Evolutionary conservation across 53 echinoderm and acorn worm genomes (phyloP).

Genomic region (Arbacia lixula): DNA sequence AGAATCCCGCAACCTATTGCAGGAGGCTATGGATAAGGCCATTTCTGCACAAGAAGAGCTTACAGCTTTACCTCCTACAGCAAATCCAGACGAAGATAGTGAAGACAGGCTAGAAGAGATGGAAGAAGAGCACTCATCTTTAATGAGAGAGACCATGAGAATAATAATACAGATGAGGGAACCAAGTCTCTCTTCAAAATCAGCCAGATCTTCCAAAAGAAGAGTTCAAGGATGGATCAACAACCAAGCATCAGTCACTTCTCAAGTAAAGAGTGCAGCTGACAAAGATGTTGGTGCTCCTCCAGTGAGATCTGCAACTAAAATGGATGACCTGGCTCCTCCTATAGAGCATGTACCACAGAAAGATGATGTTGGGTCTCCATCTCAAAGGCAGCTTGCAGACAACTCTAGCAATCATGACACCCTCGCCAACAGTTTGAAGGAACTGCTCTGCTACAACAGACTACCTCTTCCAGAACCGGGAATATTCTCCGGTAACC

Average conservation of each 20-base stretch:
- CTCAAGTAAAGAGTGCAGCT: neutral
- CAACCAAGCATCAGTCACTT: neutral
- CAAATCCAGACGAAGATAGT: neutral
- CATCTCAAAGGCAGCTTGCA: too few relatives aligned
- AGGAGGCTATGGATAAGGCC: too few relatives aligned
- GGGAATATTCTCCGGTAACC: too few relatives aligned
- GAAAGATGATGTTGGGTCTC: too few relatives aligned
- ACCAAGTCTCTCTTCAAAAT: neutral
- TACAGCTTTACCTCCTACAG: neutral
- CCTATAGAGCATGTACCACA: too few relatives aligned
- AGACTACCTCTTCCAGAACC: too few relatives aligned
- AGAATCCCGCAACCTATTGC: neutral
- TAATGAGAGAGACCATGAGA: slow-evolving; percentile 3
- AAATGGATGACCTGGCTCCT: too few relatives aligned
- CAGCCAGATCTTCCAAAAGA: neutral
- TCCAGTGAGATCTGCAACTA: neutral
- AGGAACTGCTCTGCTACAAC: too few relatives aligned
- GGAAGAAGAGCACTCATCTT: slow-evolving; percentile 17
- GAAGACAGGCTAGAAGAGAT: neutral
- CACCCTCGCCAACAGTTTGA: too few relatives aligned
- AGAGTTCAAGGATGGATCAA: slow-evolving; percentile 27
- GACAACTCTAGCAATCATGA: too few relatives aligned
- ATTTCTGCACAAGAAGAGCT: neutral
- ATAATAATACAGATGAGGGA: neutral
- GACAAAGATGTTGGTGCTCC: too few relatives aligned